phyloP scores from a whole-genome alignment of 2,888 invertebrate genomes.

The Myathropa florea region DNA sequence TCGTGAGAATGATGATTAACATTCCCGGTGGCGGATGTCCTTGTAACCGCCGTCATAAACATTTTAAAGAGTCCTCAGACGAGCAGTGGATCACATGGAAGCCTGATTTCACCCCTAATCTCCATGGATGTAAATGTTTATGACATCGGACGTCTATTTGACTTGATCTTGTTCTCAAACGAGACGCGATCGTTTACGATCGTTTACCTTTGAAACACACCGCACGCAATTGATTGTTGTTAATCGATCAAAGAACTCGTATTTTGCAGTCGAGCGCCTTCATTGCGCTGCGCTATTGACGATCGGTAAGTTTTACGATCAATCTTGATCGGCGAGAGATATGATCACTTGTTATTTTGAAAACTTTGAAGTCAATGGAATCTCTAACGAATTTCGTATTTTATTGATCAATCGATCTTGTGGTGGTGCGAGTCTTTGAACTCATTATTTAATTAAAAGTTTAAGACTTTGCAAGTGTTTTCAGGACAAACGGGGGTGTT shows the following conservation, averaged over 20 bases:
- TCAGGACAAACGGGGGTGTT: neutral
- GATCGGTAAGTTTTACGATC: neutral
- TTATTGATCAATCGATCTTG: neutral
- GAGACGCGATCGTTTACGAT: neutral
- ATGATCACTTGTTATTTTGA: neutral
- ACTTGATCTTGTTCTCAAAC: neutral
- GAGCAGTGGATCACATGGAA: no score
- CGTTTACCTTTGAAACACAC: neutral
- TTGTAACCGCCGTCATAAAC: neutral
- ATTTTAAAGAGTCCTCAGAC: neutral
- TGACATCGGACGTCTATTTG: no score
- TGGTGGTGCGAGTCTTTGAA: neutral
- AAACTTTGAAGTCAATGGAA: neutral
- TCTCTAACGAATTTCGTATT: neutral
- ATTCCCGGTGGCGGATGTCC: neutral
- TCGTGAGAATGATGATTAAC: neutral
- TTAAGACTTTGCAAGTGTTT: neutral
- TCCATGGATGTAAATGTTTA: no score
- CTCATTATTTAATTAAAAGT: neutral
- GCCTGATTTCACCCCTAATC: no score
- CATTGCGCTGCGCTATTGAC: neutral
- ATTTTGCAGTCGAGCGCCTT: no score
- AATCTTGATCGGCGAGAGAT: neutral
- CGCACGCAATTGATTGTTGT: no score
- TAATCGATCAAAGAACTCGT: neutral